Conservation (phyloP, 2,113 vertebrate species). For the Esox niger region DNA sequence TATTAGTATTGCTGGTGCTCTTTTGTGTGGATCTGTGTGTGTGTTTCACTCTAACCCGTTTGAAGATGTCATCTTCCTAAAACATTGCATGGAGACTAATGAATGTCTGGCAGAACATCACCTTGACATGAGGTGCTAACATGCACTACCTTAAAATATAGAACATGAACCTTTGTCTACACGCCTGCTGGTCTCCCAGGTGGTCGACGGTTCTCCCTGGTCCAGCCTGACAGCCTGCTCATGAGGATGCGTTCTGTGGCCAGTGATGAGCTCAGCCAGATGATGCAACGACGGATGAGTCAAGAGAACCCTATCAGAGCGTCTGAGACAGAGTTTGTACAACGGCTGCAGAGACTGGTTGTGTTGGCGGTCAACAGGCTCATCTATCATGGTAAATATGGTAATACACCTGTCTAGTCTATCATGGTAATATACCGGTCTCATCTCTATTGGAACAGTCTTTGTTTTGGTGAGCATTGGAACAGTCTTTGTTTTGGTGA, state of each 20-base stretch:
- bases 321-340: slow-evolving; percentile 85
- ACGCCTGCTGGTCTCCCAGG: slow-evolving; percentile 58
- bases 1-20: slow-evolving; percentile 62
- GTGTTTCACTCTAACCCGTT: slow-evolving; percentile 15
- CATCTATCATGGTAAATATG: slow-evolving; percentile 83
- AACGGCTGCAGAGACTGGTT: slow-evolving; percentile 88
- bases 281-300: slow-evolving; percentile 95
- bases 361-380: slow-evolving; percentile 91
- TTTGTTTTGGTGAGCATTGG: too few relatives aligned
- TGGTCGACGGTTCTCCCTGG: slow-evolving; percentile 79
- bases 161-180: too few relatives aligned
- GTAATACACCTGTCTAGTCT: too few relatives aligned
- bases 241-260: slow-evolving; percentile 91
- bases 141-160: too few relatives aligned
- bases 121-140: too few relatives aligned
- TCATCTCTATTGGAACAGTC: too few relatives aligned
- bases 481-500: too few relatives aligned
- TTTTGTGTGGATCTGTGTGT: slow-evolving; percentile 35
- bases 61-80: slow-evolving; percentile 32
- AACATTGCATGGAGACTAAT: slow-evolving; percentile 39
- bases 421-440: too few relatives aligned
- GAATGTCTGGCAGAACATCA: neutral
- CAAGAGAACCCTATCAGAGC: slow-evolving; percentile 89
- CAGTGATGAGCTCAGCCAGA: slow-evolving; percentile 87
- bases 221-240: slow-evolving; percentile 86